Conservation (phyloP, 2,113 vertebrate species). For the Cyanistes caeruleus region DNA sequence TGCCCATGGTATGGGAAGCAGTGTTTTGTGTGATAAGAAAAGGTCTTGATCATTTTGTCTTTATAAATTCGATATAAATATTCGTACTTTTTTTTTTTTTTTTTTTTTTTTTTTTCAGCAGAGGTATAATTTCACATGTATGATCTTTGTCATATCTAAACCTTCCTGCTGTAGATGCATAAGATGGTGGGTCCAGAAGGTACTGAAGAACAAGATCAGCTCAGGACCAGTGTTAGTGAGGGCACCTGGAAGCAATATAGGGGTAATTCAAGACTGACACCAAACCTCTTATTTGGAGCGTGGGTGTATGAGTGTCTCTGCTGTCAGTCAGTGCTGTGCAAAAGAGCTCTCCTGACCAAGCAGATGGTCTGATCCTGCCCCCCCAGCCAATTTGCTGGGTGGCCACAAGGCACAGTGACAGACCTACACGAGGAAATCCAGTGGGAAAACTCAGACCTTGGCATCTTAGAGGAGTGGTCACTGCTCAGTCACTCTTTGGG, state of each 20-base stretch:
- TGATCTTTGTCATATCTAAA: not conserved
- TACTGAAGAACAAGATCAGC: not conserved
- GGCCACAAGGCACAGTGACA: not conserved
- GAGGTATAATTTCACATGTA: not conserved
- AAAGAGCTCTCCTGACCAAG: not conserved
- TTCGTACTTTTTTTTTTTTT: not conserved
- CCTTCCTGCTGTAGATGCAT: not conserved
- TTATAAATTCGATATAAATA: not conserved
- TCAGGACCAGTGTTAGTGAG: not conserved
- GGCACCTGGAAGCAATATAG: not conserved
- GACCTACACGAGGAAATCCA: not conserved
- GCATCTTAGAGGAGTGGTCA: not conserved
- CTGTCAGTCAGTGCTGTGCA: not conserved
- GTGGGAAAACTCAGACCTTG: not conserved
- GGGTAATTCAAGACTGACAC: not conserved
- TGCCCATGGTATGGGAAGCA: not conserved
- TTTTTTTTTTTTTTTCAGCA: not conserved
- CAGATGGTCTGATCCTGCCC: not conserved
- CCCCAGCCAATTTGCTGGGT: not conserved
- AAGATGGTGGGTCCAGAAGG: not conserved
- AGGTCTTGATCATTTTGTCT: not conserved
- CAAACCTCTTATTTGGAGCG: not conserved
- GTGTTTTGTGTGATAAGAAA: not conserved
- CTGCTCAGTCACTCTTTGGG: not conserved
- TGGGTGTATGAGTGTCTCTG: not conserved